Percentiles rank a stretch among this genome's conserved stretches.
Conservation (phyloP, 2,888 invertebrate genomes). For the Melanostoma scalare region DNA sequence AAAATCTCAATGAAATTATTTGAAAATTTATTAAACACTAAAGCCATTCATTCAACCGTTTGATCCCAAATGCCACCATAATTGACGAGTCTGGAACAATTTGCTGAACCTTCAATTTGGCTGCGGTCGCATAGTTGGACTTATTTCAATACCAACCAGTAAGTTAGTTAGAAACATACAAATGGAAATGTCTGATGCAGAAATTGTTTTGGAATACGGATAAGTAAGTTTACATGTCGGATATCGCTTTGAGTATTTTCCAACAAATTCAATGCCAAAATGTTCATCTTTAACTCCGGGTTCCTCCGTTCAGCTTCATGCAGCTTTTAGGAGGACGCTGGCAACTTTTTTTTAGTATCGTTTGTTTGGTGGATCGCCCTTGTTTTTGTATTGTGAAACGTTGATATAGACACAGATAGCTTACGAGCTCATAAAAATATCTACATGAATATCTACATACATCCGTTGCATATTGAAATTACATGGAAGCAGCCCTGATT, state of each 20-base stretch:
- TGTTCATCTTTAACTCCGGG: constrained; percentile 9
- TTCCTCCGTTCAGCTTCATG: background rate
- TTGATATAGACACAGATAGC: constrained; percentile 7
- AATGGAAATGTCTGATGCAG: background rate
- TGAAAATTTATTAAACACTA: constrained; percentile 17
- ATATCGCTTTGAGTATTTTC: constrained; percentile 1
- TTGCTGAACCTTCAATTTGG: constrained; percentile 20
- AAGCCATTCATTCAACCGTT: background rate
- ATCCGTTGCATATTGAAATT: constrained; percentile 43
- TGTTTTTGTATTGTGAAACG: background rate
- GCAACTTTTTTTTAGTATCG: constrained; percentile 3
- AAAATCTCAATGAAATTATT: no score
- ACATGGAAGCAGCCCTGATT: constrained; percentile 54
- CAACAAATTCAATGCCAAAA: constrained; percentile 33
- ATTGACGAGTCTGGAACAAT: constrained; percentile 32
- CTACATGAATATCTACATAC: constrained; percentile 20
- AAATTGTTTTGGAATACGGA: constrained; percentile 23
- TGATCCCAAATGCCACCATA: constrained; percentile 5
- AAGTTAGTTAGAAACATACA: background rate
- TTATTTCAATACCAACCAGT: constrained; percentile 27
- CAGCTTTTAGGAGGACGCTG: background rate
- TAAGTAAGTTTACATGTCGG: background rate
- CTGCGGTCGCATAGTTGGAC: constrained; percentile 24
- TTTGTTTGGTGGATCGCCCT: background rate
- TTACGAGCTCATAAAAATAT: constrained; percentile 12